Evolutionary conservation across 2,797 vertebrate genomes (phyloP), one percentile per base, ranked within the genome.

Genomic region (Ficedula albicollis): DNA sequence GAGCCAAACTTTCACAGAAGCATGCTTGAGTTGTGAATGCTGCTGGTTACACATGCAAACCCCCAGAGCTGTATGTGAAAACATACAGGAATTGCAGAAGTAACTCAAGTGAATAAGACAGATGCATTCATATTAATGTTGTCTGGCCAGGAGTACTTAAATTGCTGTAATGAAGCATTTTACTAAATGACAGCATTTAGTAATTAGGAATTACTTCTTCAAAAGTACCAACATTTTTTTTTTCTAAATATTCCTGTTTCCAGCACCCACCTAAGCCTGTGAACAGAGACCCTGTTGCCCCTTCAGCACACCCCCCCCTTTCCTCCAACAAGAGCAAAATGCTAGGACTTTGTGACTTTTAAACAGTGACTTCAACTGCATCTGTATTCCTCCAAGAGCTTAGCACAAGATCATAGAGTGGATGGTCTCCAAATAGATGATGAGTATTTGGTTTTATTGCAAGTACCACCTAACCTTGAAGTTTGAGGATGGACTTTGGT

Each of bases 121-220:
- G 77, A 79, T 90, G 29, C 1, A 0, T 91, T 90, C 58, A 10
- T 80, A 76, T 87, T 87, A 88, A 76, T 34, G 5, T 68, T 84
- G 70, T 83, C 41, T 92, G 78, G 69, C 68, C 68, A 73, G 59
- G 39, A 86, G 60, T 62, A 67, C 48, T 67, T 84, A 89, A 87
- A 87, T 86, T 81, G 46, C 75, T 80, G 17, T 79, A 89, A 87
- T 55, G 75, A 83, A 80, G 54, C 15, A 11, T 96, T 92, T 92
- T 64, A 41, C 46, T 56, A 59, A 90, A 58, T 64, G 48, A 77
- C 87, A 62, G 58, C 23, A n/a, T 85, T 64, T 8, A 75, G 83
- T 94, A 94, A 63, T 81, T 66, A 73, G 44, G 51, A 73, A 59
- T 73, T 41, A 27, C 11, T 64, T 72, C 29, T 87, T 92, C 67